Percentiles rank a stretch among this genome's conserved stretches.
Conservation (phyloP, 2,797 vertebrate genomes). For the Neosilurus hyrtlii region DNA sequence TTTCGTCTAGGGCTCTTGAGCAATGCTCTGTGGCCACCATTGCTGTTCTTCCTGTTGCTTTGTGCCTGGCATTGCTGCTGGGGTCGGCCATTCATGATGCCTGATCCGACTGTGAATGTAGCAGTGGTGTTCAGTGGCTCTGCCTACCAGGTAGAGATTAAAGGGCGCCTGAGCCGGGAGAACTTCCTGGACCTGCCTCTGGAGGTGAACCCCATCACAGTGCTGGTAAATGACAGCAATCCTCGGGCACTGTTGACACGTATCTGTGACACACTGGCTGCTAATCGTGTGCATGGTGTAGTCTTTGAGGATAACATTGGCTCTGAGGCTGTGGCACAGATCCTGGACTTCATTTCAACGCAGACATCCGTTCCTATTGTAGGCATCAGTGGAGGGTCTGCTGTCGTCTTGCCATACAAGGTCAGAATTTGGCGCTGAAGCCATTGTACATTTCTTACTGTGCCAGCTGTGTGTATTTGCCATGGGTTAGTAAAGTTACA, state of each 20-base stretch:
- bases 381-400: slow-evolving; percentile 93
- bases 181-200: slow-evolving; percentile 94
- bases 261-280: slow-evolving; percentile 86
- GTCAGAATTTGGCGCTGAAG: slow-evolving; percentile 68
- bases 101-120: slow-evolving; percentile 82
- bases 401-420: slow-evolving; percentile 92
- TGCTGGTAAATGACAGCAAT: slow-evolving; percentile 91
- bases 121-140: slow-evolving; percentile 93
- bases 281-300: slow-evolving; percentile 87
- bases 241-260: slow-evolving; percentile 90
- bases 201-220: slow-evolving; percentile 91
- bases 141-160: slow-evolving; percentile 81
- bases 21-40: slow-evolving; percentile 68
- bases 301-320: slow-evolving; percentile 94
- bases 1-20: slow-evolving; percentile 72
- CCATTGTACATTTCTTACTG: not conserved
- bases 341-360: slow-evolving; percentile 93
- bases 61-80: slow-evolving; percentile 61
- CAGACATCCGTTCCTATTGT: slow-evolving; percentile 91
- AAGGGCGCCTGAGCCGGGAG: slow-evolving; percentile 83
- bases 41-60: slow-evolving; percentile 63
- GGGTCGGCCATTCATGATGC: slow-evolving; percentile 70
- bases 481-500: not conserved
- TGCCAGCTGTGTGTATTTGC: slow-evolving; percentile 1
- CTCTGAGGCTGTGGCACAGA: slow-evolving; percentile 93